Evolutionary conservation across 2,888 invertebrate genomes (phyloP).

Genomic region (Autographa pulchrina): DNA sequence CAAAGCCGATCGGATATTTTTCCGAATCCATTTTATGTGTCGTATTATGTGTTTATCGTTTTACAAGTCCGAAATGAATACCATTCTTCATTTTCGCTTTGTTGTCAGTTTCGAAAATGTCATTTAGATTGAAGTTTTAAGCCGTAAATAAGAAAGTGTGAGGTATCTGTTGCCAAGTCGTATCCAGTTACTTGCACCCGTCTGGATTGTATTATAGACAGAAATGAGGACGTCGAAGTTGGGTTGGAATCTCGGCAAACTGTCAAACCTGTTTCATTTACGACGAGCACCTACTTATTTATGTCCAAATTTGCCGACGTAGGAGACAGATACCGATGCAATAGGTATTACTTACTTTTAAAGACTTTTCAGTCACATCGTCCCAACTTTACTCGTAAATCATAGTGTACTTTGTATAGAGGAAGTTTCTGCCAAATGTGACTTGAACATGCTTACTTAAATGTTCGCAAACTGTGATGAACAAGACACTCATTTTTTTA

Average conservation of each 20-base stretch:
- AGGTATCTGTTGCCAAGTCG: slow-evolving; percentile 58
- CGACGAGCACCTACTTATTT: slow-evolving; percentile 57
- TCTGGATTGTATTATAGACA: slow-evolving; percentile 66
- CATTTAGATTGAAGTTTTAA: slow-evolving; percentile 44
- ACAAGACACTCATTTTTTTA: slow-evolving; percentile 45
- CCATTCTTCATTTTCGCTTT: slow-evolving; percentile 17
- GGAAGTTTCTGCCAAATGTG: slow-evolving; percentile 48
- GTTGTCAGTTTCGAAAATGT: slow-evolving; percentile 26
- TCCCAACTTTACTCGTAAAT: slow-evolving; percentile 55
- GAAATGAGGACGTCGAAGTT: slow-evolving; percentile 59
- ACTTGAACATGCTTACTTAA: slow-evolving; percentile 49
- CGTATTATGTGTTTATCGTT: slow-evolving; percentile 27
- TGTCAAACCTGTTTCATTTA: slow-evolving; percentile 71
- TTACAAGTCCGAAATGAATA: slow-evolving; percentile 18
- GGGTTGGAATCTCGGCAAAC: slow-evolving; percentile 60
- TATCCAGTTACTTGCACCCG: slow-evolving; percentile 56
- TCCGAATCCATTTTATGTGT: slow-evolving; percentile 23
- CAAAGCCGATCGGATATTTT: slow-evolving; percentile 35
- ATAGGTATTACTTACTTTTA: slow-evolving; percentile 47
- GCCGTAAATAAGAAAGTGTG: slow-evolving; percentile 60
- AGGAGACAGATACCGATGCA: slow-evolving; percentile 47
- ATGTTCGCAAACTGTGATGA: slow-evolving; percentile 52
- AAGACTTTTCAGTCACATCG: slow-evolving; percentile 48
- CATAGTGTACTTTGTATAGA: slow-evolving; percentile 44
- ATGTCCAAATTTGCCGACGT: slow-evolving; percentile 46